Conservation (phyloP, 2,113 vertebrate species). For the Cebidichthys violaceus region DNA sequence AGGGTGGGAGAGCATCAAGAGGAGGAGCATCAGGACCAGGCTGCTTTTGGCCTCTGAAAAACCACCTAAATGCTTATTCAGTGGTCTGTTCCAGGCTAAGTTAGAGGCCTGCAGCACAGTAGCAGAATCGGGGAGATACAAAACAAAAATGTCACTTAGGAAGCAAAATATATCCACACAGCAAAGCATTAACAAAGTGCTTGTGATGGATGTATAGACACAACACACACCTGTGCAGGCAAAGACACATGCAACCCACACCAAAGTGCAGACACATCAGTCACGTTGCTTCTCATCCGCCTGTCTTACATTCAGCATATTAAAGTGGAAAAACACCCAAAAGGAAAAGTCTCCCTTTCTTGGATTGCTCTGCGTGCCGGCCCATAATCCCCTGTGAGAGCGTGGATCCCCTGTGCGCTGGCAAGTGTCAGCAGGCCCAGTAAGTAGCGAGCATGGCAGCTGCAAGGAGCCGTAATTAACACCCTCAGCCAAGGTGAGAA, state of each 20-base stretch:
- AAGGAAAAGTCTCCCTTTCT: constrained; percentile 55
- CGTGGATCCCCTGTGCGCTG: constrained; percentile 72
- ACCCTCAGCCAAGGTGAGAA: constrained; percentile 81
- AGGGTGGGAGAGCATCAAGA: constrained; percentile 73
- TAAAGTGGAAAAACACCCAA: constrained; percentile 59
- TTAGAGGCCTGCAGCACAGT: constrained; percentile 62
- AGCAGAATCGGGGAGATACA: constrained; percentile 45
- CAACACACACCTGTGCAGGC: constrained; percentile 9
- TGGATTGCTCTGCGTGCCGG: constrained; percentile 47
- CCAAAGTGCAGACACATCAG: constrained; percentile 25
- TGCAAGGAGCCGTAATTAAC: constrained; percentile 82
- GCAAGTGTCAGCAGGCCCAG: constrained; percentile 78
- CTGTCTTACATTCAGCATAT: constrained; percentile 36
- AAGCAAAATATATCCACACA: background rate
- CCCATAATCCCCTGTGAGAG: constrained; percentile 75
- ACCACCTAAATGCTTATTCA: constrained; percentile 74
- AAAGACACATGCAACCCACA: constrained; percentile 11
- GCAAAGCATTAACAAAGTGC: background rate
- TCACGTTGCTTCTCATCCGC: constrained; percentile 14
- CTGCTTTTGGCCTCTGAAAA: constrained; percentile 74
- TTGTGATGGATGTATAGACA: background rate
- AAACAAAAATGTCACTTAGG: constrained; percentile 30
- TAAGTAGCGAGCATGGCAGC: constrained; percentile 76
- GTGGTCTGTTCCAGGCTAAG: constrained; percentile 59
- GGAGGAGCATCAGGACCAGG: constrained; percentile 65